Base-by-base conservation (phyloP, 37 sponge, comb jelly and placozoan genomes). In the Beroe forskalii region DNA sequence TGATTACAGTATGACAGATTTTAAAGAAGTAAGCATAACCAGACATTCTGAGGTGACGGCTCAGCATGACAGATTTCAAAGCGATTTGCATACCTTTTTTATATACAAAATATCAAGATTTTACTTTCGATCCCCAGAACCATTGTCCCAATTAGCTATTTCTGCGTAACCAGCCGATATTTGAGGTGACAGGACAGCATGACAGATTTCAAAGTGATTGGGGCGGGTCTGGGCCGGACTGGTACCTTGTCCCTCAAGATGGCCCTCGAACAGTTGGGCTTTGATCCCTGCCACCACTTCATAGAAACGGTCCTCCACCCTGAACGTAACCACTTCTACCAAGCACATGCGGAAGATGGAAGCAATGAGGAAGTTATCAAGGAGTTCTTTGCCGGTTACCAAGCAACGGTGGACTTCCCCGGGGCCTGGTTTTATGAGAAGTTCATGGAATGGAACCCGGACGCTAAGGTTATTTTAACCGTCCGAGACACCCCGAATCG, bases 121-220 rank as follows among this genome's bases (percentile, higher is more conserved):
- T n/a, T n/a, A n/a, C n/a, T n/a, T n/a, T n/a, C n/a, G n/a, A n/a
- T n/a, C n/a, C n/a, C n/a, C n/a, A n/a, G n/a, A n/a, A n/a, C n/a
- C n/a, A n/a, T n/a, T n/a, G n/a, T n/a, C n/a, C n/a, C n/a, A n/a
- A n/a, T n/a, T n/a, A n/a, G n/a, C n/a, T n/a, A n/a, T n/a, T n/a
- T n/a, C n/a, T n/a, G n/a, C n/a, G n/a, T n/a, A n/a, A n/a, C n/a
- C n/a, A n/a, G n/a, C n/a, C n/a, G n/a, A n/a, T n/a, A n/a, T n/a
- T n/a, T n/a, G n/a, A n/a, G n/a, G n/a, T n/a, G n/a, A n/a, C n/a
- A n/a, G n/a, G n/a, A n/a, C n/a, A n/a, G n/a, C n/a, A 80, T 80
- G 86, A 80, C 86, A 48, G 48, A 42, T 80, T 1, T 80, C 3
- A 35, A 80, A 43, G 86, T 80, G 40, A 80, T 80, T 41, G 86